Evolutionary conservation across 2,113 vertebrate genomes (phyloP), one percentile per base, ranked within the genome.

Genomic region (Dipodomys stephensi): DNA sequence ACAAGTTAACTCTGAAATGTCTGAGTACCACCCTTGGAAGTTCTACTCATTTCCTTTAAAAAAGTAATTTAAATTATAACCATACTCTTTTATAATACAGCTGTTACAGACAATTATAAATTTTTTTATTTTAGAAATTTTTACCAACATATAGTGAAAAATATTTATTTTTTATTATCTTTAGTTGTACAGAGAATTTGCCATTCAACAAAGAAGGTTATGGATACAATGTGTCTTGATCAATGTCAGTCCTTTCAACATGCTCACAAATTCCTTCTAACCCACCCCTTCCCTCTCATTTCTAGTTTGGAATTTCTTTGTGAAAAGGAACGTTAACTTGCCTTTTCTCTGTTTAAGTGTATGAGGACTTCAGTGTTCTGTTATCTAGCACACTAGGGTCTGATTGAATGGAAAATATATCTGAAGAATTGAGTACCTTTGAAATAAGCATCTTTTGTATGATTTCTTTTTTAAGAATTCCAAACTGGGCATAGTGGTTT

Each of bases 371-470:
- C 25, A 73, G 2, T 81, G 62, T 86, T 91, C 6, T 53, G 7
- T 86, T 74, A 49, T 19, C 5, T 65, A 49, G 7, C 30, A 85
- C 23, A 20, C 53, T 84, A 20, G 85, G 64, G 23, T 79, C 78
- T 85, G 18, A 46, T 57, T 57, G 81, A 93, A 64, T 39, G 90
- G 39, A 73, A 82, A 87, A 39, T 71, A 53, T 62, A 39, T 82
- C 57, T 25, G 4, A 94, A 93, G 64, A 57, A 16, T 57, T 57
- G 53, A 57, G 15, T 4, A 81, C 53, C 87, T 87, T 87, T 87
- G 72, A 83, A 85, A 83, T 76, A 78, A 94, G 28, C 76, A 91
- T 11, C 25, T 90, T 85, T 93, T 73, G 18, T 90, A 44, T 90
- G 12, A 35, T 49, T 49, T 12, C 49, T 49, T 49, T 49, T 49